Evolutionary conservation across 2,113 vertebrate genomes (phyloP).

Genomic region (Colinus virginianus): DNA sequence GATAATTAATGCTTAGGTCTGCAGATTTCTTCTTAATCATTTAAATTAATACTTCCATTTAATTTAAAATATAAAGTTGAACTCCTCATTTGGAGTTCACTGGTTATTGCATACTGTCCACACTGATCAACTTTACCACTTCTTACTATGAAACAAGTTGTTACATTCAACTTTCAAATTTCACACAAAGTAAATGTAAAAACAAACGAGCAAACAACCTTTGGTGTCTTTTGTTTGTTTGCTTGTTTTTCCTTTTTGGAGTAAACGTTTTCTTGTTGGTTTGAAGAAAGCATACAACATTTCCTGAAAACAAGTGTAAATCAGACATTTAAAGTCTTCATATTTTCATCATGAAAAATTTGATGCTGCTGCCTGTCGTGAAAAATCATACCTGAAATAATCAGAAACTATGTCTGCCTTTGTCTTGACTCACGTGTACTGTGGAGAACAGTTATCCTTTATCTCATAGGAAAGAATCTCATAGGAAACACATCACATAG

Average conservation of each 20-base stretch:
- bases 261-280: not conserved
- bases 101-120: not conserved
- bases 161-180: not conserved
- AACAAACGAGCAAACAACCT: not conserved
- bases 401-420: not conserved
- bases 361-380: not conserved
- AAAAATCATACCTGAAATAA: not conserved
- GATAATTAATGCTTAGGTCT: not conserved
- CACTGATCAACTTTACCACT: not conserved
- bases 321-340: not conserved
- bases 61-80: not conserved
- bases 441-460: not conserved
- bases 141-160: not conserved
- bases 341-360: not conserved
- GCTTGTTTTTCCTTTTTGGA: not conserved
- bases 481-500: not conserved
- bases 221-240: not conserved
- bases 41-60: not conserved
- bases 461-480: not conserved
- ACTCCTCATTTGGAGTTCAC: not conserved
- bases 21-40: not conserved
- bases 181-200: not conserved
- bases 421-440: not conserved
- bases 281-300: not conserved
- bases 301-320: not conserved